Conservation (phyloP, 2,888 invertebrate species). For the Synanthedon myopaeformis region DNA sequence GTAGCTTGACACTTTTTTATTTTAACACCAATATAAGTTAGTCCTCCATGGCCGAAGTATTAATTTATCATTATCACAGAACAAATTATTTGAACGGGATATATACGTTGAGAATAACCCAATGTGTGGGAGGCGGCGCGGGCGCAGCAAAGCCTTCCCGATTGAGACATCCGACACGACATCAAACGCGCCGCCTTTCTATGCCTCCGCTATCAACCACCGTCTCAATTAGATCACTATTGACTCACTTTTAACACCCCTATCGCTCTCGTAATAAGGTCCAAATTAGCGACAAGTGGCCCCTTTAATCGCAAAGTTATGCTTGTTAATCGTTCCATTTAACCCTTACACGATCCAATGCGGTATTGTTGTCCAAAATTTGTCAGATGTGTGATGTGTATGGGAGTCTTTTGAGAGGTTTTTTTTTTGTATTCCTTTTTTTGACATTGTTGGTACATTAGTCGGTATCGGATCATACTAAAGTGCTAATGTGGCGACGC, state of each 20-base stretch:
- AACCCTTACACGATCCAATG: constrained; percentile 54
- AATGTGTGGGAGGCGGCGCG: constrained; percentile 39
- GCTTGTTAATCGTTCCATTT: constrained; percentile 40
- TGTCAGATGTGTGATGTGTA: constrained; percentile 59
- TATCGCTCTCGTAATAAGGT: constrained; percentile 12
- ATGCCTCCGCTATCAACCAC: constrained; percentile 48
- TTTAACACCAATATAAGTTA: no score
- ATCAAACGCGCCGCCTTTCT: constrained; percentile 61
- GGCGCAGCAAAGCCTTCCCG: constrained; percentile 21
- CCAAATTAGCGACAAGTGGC: constrained; percentile 8
- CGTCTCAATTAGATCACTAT: constrained; percentile 16
- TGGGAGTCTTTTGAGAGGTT: constrained; percentile 24
- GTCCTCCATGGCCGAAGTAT: background rate
- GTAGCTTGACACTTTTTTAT: no score
- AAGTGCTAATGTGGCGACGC: constrained; percentile 35
- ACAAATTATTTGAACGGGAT: background rate
- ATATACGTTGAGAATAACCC: constrained; percentile 11
- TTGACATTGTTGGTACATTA: constrained; percentile 37
- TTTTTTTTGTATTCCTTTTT: constrained; percentile 23
- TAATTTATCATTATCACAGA: background rate
- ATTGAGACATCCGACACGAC: constrained; percentile 64
- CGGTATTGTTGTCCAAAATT: constrained; percentile 59
- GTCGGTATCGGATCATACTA: constrained; percentile 41
- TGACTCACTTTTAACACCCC: constrained; percentile 6
- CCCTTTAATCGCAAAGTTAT: constrained; percentile 8